These are phyloP conservation scores for Perognathus longimembris DNA, from an alignment of 2,113 vertebrate genomes.

Conservation along the genomic window DNA sequence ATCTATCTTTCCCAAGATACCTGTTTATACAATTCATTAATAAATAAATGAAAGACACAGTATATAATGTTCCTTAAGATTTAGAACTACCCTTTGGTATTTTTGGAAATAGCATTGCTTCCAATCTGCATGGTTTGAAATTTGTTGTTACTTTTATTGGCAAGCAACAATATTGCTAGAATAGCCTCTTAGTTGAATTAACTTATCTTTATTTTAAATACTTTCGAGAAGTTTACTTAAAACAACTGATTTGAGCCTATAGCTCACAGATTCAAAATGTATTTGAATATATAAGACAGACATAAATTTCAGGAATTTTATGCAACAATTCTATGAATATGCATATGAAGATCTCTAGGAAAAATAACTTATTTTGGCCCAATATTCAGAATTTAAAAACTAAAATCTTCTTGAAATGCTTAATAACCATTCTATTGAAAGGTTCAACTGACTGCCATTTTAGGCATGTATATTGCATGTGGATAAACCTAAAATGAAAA, in stretches of 20 bases:
- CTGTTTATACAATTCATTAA: neutral
- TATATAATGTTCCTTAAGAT: neutral
- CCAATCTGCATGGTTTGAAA: neutral
- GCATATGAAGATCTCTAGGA: neutral
- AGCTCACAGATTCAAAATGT: conserved; percentile 7
- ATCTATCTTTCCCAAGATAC: neutral
- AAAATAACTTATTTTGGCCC: neutral
- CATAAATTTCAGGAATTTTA: neutral
- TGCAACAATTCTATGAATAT: neutral
- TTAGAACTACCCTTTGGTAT: neutral
- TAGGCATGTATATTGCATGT: neutral
- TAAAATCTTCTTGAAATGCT: neutral
- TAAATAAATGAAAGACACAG: neutral
- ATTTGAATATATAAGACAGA: conserved; percentile 16
- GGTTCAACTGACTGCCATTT: conserved; percentile 3
- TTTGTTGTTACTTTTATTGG: conserved; percentile 42
- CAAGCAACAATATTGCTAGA: neutral
- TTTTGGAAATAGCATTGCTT: conserved; percentile 25
- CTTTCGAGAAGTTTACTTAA: conserved; percentile 37
- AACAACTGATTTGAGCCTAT: conserved; percentile 23
- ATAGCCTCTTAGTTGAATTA: neutral
- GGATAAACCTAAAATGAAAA: conserved; percentile 13
- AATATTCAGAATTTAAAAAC: neutral
- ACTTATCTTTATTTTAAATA: neutral
- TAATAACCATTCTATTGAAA: conserved; percentile 7